Base-by-base conservation (phyloP, 2,888 invertebrate genomes). In the Hypena proboscidalis region DNA sequence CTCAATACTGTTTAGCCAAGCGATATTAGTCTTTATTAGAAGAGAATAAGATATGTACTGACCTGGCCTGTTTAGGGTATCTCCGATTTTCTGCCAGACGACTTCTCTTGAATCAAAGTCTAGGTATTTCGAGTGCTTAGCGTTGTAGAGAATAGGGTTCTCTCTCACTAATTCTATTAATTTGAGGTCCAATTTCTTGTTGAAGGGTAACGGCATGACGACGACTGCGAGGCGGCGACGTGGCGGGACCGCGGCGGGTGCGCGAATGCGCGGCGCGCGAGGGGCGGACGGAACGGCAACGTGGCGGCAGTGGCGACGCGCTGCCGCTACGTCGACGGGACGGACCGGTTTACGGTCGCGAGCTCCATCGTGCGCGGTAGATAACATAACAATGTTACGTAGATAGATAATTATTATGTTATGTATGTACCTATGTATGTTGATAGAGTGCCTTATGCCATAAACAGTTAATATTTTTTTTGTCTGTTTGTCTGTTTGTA, bases 11-110 rank as follows among this genome's bases (percentile, higher is more conserved):
- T 7, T 15, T 21, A 14, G 22, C 7, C 5, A 11, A 20, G n/a
- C 21, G n/a, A 20, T 11, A n/a, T 10, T 8, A 9, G 15, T 6
- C 11, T 23, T 14, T 44, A 33, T 20, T 0, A 0, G 0, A 7
- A 5, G 9, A 2, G 0, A 0, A 25, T 43, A 43, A 27, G 8
- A 21, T 23, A 4, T 25, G 27, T 55, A 79, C 81, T 80, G 54
- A 88, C 88, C 82, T 19, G 89, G 84, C 33, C 82, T 74, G 37
- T 71, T 73, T 13, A 90, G 44, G 0, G 63, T 48, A 30, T 88
- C 88, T 4, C 86, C 88, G 14, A 90, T 90, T 54, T 82, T 84
- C 59, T 85, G 85, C 90, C 90, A 90, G 17, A 81, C 65, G 0
- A 85, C 83, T 60, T 88, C 88, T 19, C 85, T 72, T 0, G 76